These are phyloP conservation scores for Patella vulgata DNA, from an alignment of 1,140 invertebrate species.

Conservation along the genomic window DNA sequence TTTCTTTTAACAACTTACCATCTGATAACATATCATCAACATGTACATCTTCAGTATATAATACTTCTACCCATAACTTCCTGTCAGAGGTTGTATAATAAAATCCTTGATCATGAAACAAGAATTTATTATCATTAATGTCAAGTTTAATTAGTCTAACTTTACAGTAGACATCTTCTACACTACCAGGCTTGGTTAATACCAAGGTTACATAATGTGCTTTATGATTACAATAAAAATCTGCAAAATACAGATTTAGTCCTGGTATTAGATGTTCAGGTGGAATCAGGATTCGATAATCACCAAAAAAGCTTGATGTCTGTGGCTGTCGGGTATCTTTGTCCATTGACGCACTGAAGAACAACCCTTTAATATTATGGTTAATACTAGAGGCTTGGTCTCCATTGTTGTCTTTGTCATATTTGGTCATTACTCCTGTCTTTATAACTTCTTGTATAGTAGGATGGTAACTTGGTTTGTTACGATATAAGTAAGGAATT, in stretches of 20 bases:
- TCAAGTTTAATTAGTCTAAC: conserved; percentile 24
- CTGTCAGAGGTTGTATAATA: conserved; percentile 8
- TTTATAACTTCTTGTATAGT: too few species aligned
- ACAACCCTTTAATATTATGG: conserved; percentile 33
- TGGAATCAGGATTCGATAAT: conserved; percentile 22
- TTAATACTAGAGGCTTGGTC: conserved; percentile 29
- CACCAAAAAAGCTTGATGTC: conserved; percentile 21
- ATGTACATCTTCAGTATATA: conserved; percentile 38
- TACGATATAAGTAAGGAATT: too few species aligned
- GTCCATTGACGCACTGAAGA: conserved; percentile 26
- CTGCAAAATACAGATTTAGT: conserved; percentile 46
- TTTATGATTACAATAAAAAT: conserved; percentile 43
- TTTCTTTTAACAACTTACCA: background rate
- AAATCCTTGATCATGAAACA: conserved; percentile 14
- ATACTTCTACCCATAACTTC: conserved; percentile 28
- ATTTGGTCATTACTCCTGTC: conserved; percentile 31
- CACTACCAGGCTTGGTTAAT: conserved; percentile 22
- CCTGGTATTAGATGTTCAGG: conserved; percentile 22
- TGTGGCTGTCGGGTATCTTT: conserved; percentile 10
- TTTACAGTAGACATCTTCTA: conserved; percentile 48
- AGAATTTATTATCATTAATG: conserved; percentile 28
- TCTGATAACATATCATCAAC: too few species aligned
- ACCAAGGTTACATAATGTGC: conserved; percentile 44
- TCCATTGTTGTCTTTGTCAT: conserved; percentile 34
- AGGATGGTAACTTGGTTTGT: too few species aligned